Evolutionary conservation across 2,113 vertebrate genomes (phyloP).

Genomic region (Okapia johnstoni): DNA sequence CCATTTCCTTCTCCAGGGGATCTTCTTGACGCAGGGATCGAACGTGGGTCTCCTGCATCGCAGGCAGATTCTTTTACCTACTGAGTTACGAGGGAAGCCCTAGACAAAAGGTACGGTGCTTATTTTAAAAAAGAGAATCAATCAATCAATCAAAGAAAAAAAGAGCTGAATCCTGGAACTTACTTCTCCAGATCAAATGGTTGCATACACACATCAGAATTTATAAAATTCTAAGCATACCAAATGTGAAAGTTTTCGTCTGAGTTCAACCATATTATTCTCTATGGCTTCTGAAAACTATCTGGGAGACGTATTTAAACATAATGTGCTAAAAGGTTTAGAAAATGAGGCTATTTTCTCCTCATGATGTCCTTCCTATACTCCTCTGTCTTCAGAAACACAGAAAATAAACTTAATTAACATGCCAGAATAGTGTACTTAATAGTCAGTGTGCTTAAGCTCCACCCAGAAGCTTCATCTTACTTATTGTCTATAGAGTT

Average conservation of each 20-base stretch:
- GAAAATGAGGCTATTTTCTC: conserved; percentile 76
- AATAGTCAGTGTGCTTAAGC: not conserved
- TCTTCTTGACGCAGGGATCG: too few species aligned
- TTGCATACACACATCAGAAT: not conserved
- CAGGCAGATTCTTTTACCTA: too few species aligned
- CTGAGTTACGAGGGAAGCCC: too few species aligned
- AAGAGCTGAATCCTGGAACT: not conserved
- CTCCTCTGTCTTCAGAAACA: not conserved
- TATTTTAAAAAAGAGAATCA: not conserved
- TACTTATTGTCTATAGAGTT: not conserved
- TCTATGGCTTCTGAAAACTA: conserved; percentile 84
- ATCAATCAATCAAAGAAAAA: not conserved
- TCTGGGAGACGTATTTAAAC: conserved; percentile 84
- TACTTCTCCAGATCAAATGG: not conserved
- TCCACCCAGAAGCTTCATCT: not conserved
- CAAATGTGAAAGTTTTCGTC: conserved; percentile 78
- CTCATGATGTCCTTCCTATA: conserved; percentile 77
- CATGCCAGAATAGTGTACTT: too few species aligned
- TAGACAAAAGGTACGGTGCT: not conserved
- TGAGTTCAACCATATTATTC: conserved; percentile 79
- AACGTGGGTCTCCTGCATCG: too few species aligned
- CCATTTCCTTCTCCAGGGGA: too few species aligned
- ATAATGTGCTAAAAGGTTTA: conserved; percentile 83
- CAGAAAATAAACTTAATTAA: not conserved
- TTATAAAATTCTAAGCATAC: conserved; percentile 77